phyloP scores from a whole-genome alignment of 2,888 invertebrate species.

The Galerucella calmariensis region DNA sequence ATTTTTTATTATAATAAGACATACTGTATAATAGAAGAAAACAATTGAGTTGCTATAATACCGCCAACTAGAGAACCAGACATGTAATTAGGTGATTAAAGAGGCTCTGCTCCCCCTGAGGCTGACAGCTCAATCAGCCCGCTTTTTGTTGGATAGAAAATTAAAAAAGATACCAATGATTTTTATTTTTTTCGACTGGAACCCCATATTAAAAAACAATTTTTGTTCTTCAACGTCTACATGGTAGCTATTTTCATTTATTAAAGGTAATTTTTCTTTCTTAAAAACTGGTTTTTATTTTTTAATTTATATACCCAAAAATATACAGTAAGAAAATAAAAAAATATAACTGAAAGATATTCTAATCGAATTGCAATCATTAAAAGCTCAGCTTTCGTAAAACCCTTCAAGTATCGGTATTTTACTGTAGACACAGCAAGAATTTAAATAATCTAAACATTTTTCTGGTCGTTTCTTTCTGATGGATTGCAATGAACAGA shows the following conservation, averaged over 20 bases:
- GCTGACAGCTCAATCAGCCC: constrained; percentile 65
- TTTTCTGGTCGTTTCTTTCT: constrained; percentile 58
- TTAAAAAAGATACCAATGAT: constrained; percentile 54
- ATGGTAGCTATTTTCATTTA: constrained; percentile 36
- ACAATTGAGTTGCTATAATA: constrained; percentile 60
- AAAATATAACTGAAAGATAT: too few relatives aligned
- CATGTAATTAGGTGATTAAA: constrained; percentile 65
- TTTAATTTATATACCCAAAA: background rate
- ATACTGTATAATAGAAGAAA: constrained; percentile 46
- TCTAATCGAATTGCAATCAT: too few relatives aligned
- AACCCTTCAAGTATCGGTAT: constrained; percentile 1
- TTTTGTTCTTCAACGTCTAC: constrained; percentile 55
- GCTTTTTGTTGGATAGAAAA: constrained; percentile 58
- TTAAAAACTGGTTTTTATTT: background rate
- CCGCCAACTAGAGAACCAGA: constrained; percentile 61
- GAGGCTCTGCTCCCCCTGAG: constrained; percentile 62
- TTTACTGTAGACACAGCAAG: constrained; percentile 28
- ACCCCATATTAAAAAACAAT: constrained; percentile 64
- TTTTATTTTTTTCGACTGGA: constrained; percentile 60
- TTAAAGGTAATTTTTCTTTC: constrained; percentile 13
- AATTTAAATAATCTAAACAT: constrained; percentile 59
- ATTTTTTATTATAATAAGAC: background rate
- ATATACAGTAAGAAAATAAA: background rate
- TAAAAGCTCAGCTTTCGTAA: background rate
- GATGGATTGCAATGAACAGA: constrained; percentile 60